phyloP scores from a whole-genome alignment of 2,888 invertebrate species.

The Ormia ochracea region DNA sequence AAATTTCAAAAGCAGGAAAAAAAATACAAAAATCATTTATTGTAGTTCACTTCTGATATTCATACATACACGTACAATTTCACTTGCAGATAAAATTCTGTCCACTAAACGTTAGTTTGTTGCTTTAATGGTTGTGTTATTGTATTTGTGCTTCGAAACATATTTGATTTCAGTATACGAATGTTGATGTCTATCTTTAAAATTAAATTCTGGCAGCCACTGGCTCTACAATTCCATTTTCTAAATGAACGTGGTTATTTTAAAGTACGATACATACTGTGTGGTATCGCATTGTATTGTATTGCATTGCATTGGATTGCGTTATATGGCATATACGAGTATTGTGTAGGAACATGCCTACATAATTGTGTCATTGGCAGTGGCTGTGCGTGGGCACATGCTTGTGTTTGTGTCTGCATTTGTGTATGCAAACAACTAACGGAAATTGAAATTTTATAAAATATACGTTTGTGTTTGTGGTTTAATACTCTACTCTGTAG shows the following conservation, averaged over 20 bases:
- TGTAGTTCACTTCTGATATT: conserved; percentile 20
- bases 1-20: conserved; percentile 38
- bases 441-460: conserved; percentile 60
- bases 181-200: conserved; percentile 57
- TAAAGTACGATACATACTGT: conserved; percentile 30
- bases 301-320: no score
- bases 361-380: background rate
- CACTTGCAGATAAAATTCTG: background rate
- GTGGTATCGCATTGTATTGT: no score
- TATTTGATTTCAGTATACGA: conserved; percentile 20
- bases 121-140: background rate
- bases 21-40: conserved; percentile 42
- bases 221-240: conserved; percentile 52
- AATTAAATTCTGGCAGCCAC: conserved; percentile 57
- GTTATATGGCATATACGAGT: no score
- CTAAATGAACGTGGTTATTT: conserved; percentile 56
- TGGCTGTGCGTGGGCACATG: background rate
- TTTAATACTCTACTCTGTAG: conserved; percentile 32
- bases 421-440: conserved; percentile 31
- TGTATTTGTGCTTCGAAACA: background rate
- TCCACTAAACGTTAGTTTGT: background rate
- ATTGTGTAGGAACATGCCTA: no score
- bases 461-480: conserved; percentile 51
- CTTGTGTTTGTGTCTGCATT: background rate
- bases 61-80: background rate